Base-by-base conservation (phyloP, 2,797 vertebrate genomes). In the Rhyacichthys aspro region DNA sequence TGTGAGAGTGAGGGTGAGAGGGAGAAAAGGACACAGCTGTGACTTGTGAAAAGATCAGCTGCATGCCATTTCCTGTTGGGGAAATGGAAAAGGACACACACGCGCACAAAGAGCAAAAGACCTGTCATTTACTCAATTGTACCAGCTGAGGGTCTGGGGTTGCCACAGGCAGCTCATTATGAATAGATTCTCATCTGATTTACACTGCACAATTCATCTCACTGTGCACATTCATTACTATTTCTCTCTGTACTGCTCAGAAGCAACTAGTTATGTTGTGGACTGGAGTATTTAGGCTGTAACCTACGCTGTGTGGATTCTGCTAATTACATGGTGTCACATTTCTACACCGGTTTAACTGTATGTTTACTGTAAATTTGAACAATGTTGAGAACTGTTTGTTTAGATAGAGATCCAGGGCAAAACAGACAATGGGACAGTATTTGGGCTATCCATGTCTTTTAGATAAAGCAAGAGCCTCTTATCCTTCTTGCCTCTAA, bases 31-130 rank as follows among this genome's bases (percentile, higher is more conserved):
- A 74, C 74, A 68, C 88, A 91, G 85, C 86, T 91, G 89, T 71
- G 81, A 70, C 67, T 78, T 39, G 75, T 87, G 79, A 88, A 87
- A 83, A 85, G 84, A 89, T 88, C 87, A 90, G 88, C 88, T 88
- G 89, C 73, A 67, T 79, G 81, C 78, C 73, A 79, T 88, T 87
- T 90, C 88, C 89, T 86, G 78, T 81, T 74, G 72, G 68, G 76
- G 79, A 72, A 76, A 72, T 62, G 63, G 69, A 62, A 67, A 78
- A 74, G 75, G 75, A 81, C 72, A 67, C 75, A 61, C 68, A 53
- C 66, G 58, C 55, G 41, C 60, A 55, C 59, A 39, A 23, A 73
- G 54, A 58, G 61, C 44, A 75, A 60, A 78, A 74, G 66, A 82
- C 68, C 66, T 76, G 75, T 84, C 80, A 85, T 79, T 78, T 83